A percentile compares a stretch with the other conserved stretches of the same genome.
These are phyloP conservation scores for Agriotes lineatus DNA, from an alignment of 2,888 invertebrate species.

Conservation along the genomic window DNA sequence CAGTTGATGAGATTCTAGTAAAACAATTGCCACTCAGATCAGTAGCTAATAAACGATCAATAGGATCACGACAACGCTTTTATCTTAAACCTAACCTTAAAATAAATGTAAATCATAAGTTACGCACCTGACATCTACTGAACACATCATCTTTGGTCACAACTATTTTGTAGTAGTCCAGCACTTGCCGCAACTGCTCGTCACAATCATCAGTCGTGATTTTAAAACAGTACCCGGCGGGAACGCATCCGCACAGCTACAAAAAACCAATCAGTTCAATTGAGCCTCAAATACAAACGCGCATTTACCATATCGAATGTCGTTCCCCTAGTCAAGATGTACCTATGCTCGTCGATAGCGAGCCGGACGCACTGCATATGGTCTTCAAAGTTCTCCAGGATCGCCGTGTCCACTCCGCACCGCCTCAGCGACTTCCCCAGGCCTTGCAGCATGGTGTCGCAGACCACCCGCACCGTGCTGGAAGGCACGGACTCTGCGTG, in stretches of 20 bases:
- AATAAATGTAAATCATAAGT: no score
- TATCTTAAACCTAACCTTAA: no score
- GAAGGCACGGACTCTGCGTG: slow-evolving; percentile 54
- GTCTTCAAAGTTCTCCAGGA: slow-evolving; percentile 67
- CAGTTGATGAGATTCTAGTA: no score
- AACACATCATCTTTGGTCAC: slow-evolving; percentile 76
- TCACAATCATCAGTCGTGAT: slow-evolving; percentile 69
- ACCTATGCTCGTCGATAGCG: slow-evolving; percentile 68
- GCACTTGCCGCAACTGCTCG: slow-evolving; percentile 76
- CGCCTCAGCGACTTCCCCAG: slow-evolving; percentile 74
- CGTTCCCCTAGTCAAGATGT: slow-evolving; percentile 70
- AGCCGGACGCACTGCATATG: slow-evolving; percentile 69
- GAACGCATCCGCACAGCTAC: slow-evolving; percentile 67
- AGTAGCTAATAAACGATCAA: no score
- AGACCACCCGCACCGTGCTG: slow-evolving; percentile 67
- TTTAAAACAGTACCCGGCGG: slow-evolving; percentile 71
- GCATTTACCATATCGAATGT: slow-evolving; percentile 66
- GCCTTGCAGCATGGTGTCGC: slow-evolving; percentile 73
- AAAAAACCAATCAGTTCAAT: no score
- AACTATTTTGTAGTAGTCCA: slow-evolving; percentile 75
- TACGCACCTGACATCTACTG: slow-evolving; percentile 79
- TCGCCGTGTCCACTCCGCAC: slow-evolving; percentile 73
- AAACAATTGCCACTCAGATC: no score
- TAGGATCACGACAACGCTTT: no score
- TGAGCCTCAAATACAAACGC: no score